These are phyloP conservation scores for Antedon bifida DNA, from an alignment of 35 echinoderm and acorn worm species.

Conservation along the genomic window DNA sequence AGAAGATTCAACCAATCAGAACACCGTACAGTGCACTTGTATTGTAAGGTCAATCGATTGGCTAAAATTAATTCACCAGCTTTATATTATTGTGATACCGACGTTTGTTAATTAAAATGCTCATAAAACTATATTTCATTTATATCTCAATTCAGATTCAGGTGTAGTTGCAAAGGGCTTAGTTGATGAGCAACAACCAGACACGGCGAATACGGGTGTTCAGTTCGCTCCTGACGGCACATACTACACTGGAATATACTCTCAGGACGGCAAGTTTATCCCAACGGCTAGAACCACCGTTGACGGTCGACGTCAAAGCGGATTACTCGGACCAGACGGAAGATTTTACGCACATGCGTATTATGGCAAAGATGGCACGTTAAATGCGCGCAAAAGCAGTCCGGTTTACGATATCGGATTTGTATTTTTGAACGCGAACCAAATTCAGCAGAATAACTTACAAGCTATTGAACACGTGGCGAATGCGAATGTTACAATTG, in stretches of 20 bases:
- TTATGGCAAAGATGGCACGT: conserved; percentile 2
- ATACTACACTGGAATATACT: not conserved
- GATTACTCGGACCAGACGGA: not conserved
- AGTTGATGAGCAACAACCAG: not conserved
- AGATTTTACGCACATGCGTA: not conserved
- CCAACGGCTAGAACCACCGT: not conserved
- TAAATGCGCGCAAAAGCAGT: not conserved
- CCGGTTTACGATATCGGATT: not conserved
- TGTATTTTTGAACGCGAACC: not conserved
- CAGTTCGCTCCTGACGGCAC: not conserved
- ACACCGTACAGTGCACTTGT: too few relatives aligned
- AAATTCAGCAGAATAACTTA: not conserved
- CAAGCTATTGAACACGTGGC: not conserved
- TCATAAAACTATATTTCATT: too few relatives aligned
- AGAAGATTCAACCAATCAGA: too few relatives aligned
- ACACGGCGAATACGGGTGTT: not conserved
- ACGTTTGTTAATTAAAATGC: too few relatives aligned
- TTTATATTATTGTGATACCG: not conserved
- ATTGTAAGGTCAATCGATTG: too few relatives aligned
- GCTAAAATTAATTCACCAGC: too few relatives aligned
- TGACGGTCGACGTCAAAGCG: not conserved
- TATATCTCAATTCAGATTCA: not conserved
- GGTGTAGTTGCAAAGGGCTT: not conserved
- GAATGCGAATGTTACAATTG: too few relatives aligned
- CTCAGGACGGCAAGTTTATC: not conserved